Base-by-base conservation (phyloP, 2,888 invertebrate species). In the Panzeria rudis region DNA sequence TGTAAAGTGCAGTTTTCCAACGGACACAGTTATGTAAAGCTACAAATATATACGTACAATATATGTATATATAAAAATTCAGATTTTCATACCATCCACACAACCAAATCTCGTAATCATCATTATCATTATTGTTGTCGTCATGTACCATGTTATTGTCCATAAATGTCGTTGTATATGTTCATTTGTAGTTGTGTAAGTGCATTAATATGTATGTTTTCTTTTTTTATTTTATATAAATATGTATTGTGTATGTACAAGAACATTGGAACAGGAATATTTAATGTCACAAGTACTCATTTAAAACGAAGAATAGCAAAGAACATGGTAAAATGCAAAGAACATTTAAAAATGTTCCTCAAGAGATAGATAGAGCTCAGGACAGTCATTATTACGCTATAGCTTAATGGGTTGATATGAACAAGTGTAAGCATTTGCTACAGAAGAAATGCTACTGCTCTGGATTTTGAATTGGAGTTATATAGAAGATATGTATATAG, bases 61-160 rank as follows among this genome's bases (percentile, higher is more conserved):
- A 4, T 29, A 29, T 29, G 5, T 29, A 2, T 29, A 29, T 29
- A 59, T 0, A n/a, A 20, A 56, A 41, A 17, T 6, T 35, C n/a
- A n/a, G 8, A 4, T 47, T 44, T n/a, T n/a, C 7, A 56, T 15
- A 59, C 47, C 56, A 6, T 15, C 17, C 29, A 20, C n/a, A 73
- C 15, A 38, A 41, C 23, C 17, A 52, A 76, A 72, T 61, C 72
- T 29, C 80, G 50, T 79, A 75, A 68, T 68, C 69, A 75, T 83
- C 29, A 84, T 78, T 32, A 77, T 77, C 71, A 54, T 82, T 62
- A 78, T 64, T 62, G 78, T 64, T 62, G 77, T 75, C 78, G 69
- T 73, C 72, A 68, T 81, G 83, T 75, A 44, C 69, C 56, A 41
- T 71, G 61, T 68, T 77, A 81, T 84, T 80, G 84, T 84, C 61